Conservation (phyloP, 2,888 invertebrate genomes). For the Drosophila emarginata region DNA sequence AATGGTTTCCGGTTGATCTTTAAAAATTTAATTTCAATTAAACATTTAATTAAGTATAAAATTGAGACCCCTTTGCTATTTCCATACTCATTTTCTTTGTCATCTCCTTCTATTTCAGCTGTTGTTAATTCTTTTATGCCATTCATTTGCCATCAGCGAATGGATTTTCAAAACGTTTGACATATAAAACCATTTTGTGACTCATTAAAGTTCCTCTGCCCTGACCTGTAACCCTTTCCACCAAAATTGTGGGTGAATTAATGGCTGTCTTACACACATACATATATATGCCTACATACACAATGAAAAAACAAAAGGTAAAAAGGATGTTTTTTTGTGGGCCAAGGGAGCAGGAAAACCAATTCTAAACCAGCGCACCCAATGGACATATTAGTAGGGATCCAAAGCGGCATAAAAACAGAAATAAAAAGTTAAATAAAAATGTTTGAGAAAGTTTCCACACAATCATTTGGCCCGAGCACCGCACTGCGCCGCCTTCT, state of each 20-base stretch:
- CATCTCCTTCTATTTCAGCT: not conserved
- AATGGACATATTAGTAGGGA: constrained; percentile 61
- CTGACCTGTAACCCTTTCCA: not conserved
- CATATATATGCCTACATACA: not conserved
- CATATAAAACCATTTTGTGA: constrained; percentile 72
- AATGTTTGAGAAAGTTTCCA: constrained; percentile 39
- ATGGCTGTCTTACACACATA: constrained; percentile 33
- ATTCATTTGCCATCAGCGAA: constrained; percentile 41
- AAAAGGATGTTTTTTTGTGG: constrained; percentile 28
- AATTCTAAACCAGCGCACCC: constrained; percentile 43
- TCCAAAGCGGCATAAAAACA: constrained; percentile 38
- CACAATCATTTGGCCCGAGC: constrained; percentile 33
- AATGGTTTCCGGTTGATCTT: not conserved
- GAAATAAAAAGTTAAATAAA: constrained; percentile 47
- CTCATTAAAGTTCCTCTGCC: constrained; percentile 49
- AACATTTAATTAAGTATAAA: constrained; percentile 46
- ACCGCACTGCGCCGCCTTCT: not conserved
- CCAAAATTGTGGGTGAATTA: constrained; percentile 47
- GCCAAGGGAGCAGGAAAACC: constrained; percentile 13
- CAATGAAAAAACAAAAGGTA: constrained; percentile 36
- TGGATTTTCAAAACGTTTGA: constrained; percentile 53
- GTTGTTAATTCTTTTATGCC: constrained; percentile 23
- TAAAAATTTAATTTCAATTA: constrained; percentile 38
- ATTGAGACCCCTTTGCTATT: not conserved
- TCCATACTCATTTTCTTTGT: not conserved